phyloP scores from a whole-genome alignment of 2,113 vertebrate genomes.

The Protomyctophum bolini region DNA sequence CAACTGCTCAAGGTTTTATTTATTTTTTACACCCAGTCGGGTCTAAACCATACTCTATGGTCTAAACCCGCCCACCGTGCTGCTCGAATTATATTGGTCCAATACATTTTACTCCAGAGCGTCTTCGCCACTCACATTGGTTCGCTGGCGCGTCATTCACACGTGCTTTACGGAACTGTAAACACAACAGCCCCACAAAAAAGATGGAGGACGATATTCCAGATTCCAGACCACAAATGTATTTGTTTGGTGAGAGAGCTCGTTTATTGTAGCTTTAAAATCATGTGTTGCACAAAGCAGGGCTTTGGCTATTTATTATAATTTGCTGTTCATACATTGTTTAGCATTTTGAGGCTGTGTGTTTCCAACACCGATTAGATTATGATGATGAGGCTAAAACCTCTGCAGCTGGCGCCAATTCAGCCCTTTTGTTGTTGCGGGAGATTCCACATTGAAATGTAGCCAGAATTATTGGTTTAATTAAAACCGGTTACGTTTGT shows the following conservation, averaged over 20 bases:
- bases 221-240: conserved; percentile 79
- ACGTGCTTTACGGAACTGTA: conserved; percentile 36
- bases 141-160: conserved; percentile 22
- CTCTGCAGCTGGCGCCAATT: conserved; percentile 42
- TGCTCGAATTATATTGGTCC: conserved; percentile 46
- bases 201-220: conserved; percentile 78
- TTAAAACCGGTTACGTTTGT: too few relatives aligned
- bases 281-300: conserved; percentile 14
- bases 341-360: neutral
- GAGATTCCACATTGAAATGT: too few relatives aligned
- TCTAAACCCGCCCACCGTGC: conserved; percentile 3
- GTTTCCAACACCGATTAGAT: neutral
- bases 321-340: conserved; percentile 3
- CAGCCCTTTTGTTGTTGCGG: conserved; percentile 62
- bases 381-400: neutral
- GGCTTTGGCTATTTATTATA: neutral
- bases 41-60: too few relatives aligned
- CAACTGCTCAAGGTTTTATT: neutral
- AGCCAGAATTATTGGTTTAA: too few relatives aligned
- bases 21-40: too few relatives aligned
- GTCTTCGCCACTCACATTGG: conserved; percentile 48
- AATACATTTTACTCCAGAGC: accelerated
- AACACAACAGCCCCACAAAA: conserved; percentile 44
- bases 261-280: neutral
- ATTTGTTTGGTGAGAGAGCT: conserved; percentile 80